Percentiles rank a stretch among this genome's conserved stretches.
Conservation (phyloP, 2,888 invertebrate genomes). For the Allophyes oxyacanthae region DNA sequence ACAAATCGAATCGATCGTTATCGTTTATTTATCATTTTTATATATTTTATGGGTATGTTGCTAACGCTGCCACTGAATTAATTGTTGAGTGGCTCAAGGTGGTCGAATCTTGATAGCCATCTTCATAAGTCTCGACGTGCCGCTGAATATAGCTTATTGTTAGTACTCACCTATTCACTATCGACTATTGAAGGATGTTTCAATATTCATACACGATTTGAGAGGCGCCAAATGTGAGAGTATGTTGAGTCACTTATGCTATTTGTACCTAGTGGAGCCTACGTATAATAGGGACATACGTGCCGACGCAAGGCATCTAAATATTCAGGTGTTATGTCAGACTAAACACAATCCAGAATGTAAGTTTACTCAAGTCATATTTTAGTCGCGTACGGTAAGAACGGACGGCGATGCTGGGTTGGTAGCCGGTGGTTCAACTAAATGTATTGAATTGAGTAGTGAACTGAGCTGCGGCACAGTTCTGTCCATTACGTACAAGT, state of each 20-base stretch:
- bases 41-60: neutral
- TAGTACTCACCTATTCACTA: constrained; percentile 1
- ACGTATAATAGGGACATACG: too few relatives aligned
- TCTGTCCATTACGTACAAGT: neutral
- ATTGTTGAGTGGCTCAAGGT: constrained; percentile 14
- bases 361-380: too few relatives aligned
- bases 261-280: neutral
- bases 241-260: constrained; percentile 1
- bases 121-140: constrained; percentile 3
- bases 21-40: neutral
- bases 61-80: constrained; percentile 1
- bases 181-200: constrained; percentile 9
- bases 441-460: too few relatives aligned
- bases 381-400: too few relatives aligned
- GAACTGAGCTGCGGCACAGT: neutral
- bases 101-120: neutral
- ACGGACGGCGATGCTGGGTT: too few relatives aligned
- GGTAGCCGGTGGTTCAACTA: too few relatives aligned
- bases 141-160: neutral
- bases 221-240: constrained; percentile 6
- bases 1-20: too few relatives aligned
- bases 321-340: too few relatives aligned
- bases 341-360: too few relatives aligned
- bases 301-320: too few relatives aligned
- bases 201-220: constrained; percentile 5